Base-by-base conservation (phyloP, 2,888 invertebrate genomes). In the Athripsodes cinereus region DNA sequence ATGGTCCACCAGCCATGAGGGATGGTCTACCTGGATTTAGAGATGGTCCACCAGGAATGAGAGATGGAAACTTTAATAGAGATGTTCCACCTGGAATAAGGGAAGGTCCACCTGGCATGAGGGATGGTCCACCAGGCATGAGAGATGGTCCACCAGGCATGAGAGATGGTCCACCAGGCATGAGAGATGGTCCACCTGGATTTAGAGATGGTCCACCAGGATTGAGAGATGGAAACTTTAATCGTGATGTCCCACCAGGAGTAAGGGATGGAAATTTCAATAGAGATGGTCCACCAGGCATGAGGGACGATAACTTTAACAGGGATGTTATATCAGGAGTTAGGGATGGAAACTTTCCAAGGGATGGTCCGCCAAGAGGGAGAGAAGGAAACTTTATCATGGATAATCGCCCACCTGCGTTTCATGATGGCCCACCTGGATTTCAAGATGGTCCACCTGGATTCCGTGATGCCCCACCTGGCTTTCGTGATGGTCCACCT, bases 171-270 rank as follows among this genome's bases (percentile, higher is more conserved):
- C 68, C 66, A 46, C 65, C 66, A 61, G 70, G 76, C 44, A 53
- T 31, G 22, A 58, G 58, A 44, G 58, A 54, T 11, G 35, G 19
- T 11, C 54, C 50, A 19, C 57, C 57, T 34, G 34, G 26, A 10
- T 62, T 57, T 20, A 71, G 78, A 60, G 74, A 77, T 20, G 73
- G 74, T 67, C 69, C 69, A 40, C 70, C 71, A 61, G 74, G 75
- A 22, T 52, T 56, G 22, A 55, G 61, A 47, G 61, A 61, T 47
- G 53, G 46, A 11, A 53, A 11, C 44, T 59, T 22, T n/a, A n/a
- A n/a, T n/a, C n/a, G 61, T 53, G 61, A 61, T 16, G 55, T 49
- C 8, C 58, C 54, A 31, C 54, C 58, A 10, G 55, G 50, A 11
- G 57, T 51, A 6, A 52, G 61, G 49, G 63, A 61, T 19, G 49